Conservation (phyloP, 2,113 vertebrate species). For the Cephalopterus ornatus region DNA sequence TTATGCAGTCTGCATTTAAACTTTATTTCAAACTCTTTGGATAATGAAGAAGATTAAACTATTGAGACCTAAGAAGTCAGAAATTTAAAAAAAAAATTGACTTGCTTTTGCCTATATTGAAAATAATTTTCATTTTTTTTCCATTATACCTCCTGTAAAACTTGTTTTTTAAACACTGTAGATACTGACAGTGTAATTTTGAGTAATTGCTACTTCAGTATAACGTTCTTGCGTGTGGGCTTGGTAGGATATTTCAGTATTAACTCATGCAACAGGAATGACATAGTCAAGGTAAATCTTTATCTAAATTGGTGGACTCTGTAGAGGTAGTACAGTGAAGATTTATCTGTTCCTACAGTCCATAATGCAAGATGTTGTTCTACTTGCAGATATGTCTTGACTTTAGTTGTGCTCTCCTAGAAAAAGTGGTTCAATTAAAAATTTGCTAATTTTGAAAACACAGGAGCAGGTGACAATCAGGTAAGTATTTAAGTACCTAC, state of each 20-base stretch:
- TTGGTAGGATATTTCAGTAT: not conserved
- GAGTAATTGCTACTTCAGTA: not conserved
- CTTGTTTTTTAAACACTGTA: not conserved
- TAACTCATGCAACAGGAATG: not conserved
- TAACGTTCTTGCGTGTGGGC: not conserved
- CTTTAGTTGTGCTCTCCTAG: slow-evolving; percentile 52
- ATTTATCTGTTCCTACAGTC: not conserved
- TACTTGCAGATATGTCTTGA: slow-evolving; percentile 50
- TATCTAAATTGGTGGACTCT: not conserved
- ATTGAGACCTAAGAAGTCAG: not conserved
- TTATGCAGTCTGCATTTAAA: not conserved
- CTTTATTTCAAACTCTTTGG: not conserved
- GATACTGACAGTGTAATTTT: not conserved
- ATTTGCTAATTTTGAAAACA: slow-evolving; percentile 54
- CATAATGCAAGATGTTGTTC: slow-evolving; percentile 31
- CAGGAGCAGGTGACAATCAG: slow-evolving; percentile 16
- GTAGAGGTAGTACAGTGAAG: not conserved
- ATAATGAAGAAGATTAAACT: not conserved
- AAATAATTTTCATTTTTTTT: not conserved
- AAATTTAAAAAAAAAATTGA: not conserved
- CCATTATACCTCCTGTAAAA: not conserved
- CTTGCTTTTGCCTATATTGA: not conserved
- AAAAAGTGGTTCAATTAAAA: slow-evolving; percentile 46
- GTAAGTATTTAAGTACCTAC: slow-evolving; percentile 25
- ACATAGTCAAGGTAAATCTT: not conserved